Percentiles rank a stretch among this genome's conserved stretches.
These are phyloP conservation scores for Motacilla tschutschensis DNA, from an alignment of 2,113 vertebrate genomes.

Conservation along the genomic window DNA sequence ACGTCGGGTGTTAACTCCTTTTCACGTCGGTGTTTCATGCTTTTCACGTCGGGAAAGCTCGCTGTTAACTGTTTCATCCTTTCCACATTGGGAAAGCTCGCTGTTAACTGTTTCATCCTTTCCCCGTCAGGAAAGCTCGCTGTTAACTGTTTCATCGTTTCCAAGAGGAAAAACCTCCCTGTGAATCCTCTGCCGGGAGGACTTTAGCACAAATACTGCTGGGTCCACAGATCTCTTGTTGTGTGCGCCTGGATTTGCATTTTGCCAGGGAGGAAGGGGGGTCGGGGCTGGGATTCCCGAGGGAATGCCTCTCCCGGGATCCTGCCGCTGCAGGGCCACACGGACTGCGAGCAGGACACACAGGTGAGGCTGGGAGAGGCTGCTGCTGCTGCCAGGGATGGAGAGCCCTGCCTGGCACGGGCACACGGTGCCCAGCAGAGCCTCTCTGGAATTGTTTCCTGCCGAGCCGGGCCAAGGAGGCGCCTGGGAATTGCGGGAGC, in stretches of 20 bases:
- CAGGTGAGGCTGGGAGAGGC: background rate
- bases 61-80: background rate
- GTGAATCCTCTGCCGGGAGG: background rate
- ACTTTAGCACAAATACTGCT: conserved; percentile 24
- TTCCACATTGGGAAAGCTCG: background rate
- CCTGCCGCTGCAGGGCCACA: background rate
- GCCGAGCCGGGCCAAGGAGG: background rate
- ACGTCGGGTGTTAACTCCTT: no score
- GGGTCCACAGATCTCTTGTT: conserved; percentile 39
- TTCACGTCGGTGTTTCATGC: no score
- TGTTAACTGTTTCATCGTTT: background rate
- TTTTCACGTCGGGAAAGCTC: background rate
- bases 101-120: background rate
- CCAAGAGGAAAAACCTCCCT: background rate
- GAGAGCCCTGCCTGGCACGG: rapidly evolving
- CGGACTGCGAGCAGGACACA: background rate
- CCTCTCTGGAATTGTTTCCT: background rate
- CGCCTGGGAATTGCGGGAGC: background rate
- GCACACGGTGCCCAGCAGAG: rapidly evolving
- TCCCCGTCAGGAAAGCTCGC: no score
- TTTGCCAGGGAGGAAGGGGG: background rate
- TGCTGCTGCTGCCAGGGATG: background rate
- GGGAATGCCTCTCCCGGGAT: background rate
- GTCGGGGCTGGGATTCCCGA: background rate
- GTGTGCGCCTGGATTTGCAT: background rate